A percentile compares a stretch with the other conserved stretches of the same genome.
Conservation (phyloP, 1,140 invertebrate species). For the Ostrea denselamellosa region DNA sequence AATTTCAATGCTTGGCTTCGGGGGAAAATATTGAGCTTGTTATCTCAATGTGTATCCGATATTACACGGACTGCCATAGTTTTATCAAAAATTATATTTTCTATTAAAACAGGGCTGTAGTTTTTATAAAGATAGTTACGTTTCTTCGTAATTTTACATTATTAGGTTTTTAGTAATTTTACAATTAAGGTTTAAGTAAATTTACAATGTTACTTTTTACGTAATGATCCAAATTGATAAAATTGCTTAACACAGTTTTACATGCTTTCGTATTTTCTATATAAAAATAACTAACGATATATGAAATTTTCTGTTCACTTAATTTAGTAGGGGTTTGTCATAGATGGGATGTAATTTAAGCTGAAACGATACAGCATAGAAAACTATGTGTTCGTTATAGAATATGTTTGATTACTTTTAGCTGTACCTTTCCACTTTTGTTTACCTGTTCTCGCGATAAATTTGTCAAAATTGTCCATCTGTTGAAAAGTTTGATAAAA, state of each 20-base stretch:
- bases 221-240: too few relatives aligned
- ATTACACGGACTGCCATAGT: background rate
- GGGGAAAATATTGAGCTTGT: background rate
- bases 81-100: background rate
- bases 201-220: background rate
- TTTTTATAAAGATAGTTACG: background rate
- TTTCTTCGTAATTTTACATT: background rate
- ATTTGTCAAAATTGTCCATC: background rate
- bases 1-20: background rate
- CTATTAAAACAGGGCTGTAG: background rate
- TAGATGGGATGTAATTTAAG: too few relatives aligned
- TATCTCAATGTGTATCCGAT: background rate
- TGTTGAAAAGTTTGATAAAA: constrained; percentile 19
- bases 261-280: background rate
- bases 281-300: background rate
- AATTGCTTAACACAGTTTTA: background rate
- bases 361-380: too few relatives aligned
- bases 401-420: too few relatives aligned
- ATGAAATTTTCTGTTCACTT: background rate
- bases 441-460: too few relatives aligned
- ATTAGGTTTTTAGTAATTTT: background rate
- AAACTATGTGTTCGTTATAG: too few relatives aligned
- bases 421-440: too few relatives aligned
- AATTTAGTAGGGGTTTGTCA: too few relatives aligned
- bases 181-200: background rate